phyloP scores from a whole-genome alignment of 2,888 invertebrate genomes.

The Liposcelis brunnea region DNA sequence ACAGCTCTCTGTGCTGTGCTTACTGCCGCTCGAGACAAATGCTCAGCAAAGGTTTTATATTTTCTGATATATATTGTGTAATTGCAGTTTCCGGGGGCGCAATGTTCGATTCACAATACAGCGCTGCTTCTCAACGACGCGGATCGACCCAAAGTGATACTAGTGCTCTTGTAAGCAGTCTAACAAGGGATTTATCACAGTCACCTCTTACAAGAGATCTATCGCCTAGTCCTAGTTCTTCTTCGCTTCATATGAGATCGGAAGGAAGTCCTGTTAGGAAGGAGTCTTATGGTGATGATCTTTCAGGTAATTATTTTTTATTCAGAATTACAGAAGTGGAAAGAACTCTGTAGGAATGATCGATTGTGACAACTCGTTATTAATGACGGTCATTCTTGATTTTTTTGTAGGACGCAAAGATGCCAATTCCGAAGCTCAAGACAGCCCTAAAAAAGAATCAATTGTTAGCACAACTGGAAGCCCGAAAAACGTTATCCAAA shows the following conservation, averaged over 20 bases:
- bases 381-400: too few species aligned
- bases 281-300: conserved; percentile 28
- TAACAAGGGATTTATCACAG: conserved; percentile 42
- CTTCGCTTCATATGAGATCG: conserved; percentile 33
- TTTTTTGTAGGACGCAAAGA: too few species aligned
- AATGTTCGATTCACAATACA: conserved; percentile 23
- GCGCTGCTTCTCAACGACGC: conserved; percentile 29
- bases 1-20: too few species aligned
- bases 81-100: conserved; percentile 27
- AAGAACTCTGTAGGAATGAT: too few species aligned
- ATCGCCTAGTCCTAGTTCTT: conserved; percentile 37
- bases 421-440: too few species aligned
- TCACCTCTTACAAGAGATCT: conserved; percentile 33
- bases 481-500: conserved; percentile 31
- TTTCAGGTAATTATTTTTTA: conserved; percentile 16
- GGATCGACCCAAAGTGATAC: conserved; percentile 42
- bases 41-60: too few species aligned
- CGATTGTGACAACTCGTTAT: too few species aligned
- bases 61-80: too few species aligned
- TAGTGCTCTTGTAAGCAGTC: conserved; percentile 40
- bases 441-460: too few species aligned
- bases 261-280: conserved; percentile 30
- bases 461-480: conserved; percentile 9
- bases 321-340: too few species aligned
- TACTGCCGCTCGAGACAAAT: too few species aligned